phyloP scores from a whole-genome alignment of 2,888 invertebrate genomes.

The Ischnura elegans region DNA sequence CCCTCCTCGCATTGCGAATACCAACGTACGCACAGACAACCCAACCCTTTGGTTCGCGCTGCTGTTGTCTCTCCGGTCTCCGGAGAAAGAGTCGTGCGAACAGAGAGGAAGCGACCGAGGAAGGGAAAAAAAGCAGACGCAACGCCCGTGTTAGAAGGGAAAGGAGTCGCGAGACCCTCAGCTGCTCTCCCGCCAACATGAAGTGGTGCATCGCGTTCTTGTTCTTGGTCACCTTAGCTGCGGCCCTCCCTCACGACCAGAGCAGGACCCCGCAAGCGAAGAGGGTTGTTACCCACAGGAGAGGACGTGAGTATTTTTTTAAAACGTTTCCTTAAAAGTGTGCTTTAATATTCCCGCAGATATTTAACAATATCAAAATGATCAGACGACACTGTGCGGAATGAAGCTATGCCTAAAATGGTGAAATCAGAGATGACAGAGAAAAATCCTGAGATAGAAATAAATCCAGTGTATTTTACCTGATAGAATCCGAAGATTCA shows the following conservation, averaged over 20 bases:
- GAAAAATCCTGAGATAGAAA: too few species aligned
- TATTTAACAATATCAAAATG: too few species aligned
- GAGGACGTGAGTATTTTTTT: constrained; percentile 27
- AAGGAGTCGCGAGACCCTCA: background rate
- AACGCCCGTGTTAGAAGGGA: background rate
- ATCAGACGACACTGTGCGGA: too few species aligned
- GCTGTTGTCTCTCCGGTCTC: constrained; percentile 47
- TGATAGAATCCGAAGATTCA: too few species aligned
- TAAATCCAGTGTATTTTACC: too few species aligned
- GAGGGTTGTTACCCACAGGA: background rate
- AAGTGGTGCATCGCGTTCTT: constrained; percentile 18
- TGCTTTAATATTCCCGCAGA: too few species aligned
- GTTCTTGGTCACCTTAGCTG: constrained; percentile 9
- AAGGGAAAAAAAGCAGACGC: background rate
- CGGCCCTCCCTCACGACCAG: constrained; percentile 41
- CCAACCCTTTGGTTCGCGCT: constrained; percentile 9
- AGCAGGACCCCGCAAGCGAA: background rate
- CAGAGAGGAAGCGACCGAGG: background rate
- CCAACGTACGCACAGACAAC: background rate
- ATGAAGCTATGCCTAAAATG: too few species aligned
- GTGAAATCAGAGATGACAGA: too few species aligned
- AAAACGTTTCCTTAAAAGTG: background rate
- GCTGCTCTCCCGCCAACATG: background rate
- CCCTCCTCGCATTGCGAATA: constrained; percentile 45
- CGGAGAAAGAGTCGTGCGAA: constrained; percentile 40